A percentile compares a stretch with the other conserved stretches of the same genome.
Evolutionary conservation across 2,113 vertebrate genomes (phyloP).

Genomic region (Mellivora capensis): DNA sequence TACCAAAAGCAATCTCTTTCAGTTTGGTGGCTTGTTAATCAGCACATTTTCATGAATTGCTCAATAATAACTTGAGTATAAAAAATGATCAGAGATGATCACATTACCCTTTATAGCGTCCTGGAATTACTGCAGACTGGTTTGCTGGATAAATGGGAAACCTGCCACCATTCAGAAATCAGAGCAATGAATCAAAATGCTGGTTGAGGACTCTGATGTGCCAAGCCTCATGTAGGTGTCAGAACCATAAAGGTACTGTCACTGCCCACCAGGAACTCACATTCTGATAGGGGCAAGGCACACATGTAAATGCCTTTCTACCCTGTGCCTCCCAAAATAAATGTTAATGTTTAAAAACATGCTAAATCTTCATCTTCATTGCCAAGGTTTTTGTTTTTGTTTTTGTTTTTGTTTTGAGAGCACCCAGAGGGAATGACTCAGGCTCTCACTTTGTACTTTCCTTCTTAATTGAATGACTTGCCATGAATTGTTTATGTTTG

Average conservation of each 20-base stretch:
- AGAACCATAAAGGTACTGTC: not conserved
- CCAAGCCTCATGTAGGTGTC: not conserved
- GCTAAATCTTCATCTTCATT: not conserved
- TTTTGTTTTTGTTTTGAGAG: not conserved
- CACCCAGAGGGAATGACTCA: not conserved
- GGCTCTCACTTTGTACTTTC: not conserved
- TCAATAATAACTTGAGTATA: not conserved
- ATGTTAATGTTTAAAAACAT: not conserved
- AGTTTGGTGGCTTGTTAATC: constrained; percentile 37
- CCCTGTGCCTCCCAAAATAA: not conserved
- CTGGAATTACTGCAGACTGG: not conserved
- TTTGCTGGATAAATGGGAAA: not conserved
- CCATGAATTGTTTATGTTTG: not conserved
- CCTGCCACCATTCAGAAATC: not conserved
- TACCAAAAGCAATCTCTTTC: not conserved
- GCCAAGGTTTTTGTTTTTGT: not conserved
- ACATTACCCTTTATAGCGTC: not conserved
- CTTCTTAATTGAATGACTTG: not conserved
- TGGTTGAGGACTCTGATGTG: not conserved
- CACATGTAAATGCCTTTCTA: not conserved
- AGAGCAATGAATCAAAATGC: not conserved
- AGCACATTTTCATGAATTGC: constrained; percentile 46
- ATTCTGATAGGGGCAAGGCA: not conserved
- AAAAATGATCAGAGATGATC: constrained; percentile 38
- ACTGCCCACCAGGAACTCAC: not conserved